phyloP scores from a whole-genome alignment of 2,113 vertebrate species.

The Notothenia rossii region DNA sequence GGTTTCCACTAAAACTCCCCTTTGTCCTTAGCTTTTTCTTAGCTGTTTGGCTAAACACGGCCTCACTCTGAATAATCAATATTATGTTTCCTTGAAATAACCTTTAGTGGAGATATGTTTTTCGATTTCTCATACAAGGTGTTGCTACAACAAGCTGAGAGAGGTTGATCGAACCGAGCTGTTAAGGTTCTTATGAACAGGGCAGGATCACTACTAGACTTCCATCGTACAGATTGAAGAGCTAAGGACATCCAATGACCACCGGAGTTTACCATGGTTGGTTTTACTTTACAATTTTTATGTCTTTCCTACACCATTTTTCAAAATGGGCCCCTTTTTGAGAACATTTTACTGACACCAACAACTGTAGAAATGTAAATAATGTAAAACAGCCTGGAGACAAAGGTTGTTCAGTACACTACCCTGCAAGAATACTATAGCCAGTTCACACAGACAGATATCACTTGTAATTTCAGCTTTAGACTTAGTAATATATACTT shows the following conservation, averaged over 20 bases:
- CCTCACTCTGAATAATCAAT: too few species aligned
- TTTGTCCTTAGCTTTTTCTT: not conserved
- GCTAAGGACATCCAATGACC: constrained; percentile 1
- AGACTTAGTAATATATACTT: constrained; percentile 23
- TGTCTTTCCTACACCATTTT: not conserved
- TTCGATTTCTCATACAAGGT: not conserved
- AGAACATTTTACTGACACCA: not conserved
- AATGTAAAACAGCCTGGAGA: not conserved
- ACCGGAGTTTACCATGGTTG: not conserved
- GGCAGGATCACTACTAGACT: not conserved
- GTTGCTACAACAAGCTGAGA: not conserved
- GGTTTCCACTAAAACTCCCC: not conserved
- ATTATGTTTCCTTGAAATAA: not conserved
- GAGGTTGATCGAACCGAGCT: not conserved
- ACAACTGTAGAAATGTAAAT: not conserved
- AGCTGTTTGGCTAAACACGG: not conserved
- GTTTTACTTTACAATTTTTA: not conserved
- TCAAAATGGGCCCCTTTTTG: not conserved
- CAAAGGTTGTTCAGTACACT: not conserved
- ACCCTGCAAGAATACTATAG: not conserved
- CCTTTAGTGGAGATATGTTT: not conserved
- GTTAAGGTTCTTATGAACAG: not conserved
- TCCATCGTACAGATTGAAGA: not conserved
- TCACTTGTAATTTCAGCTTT: constrained; percentile 10
- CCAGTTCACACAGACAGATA: constrained; percentile 34